Evolutionary conservation across 1,140 invertebrate species (phyloP).

Genomic region (Drosophila bocqueti): DNA sequence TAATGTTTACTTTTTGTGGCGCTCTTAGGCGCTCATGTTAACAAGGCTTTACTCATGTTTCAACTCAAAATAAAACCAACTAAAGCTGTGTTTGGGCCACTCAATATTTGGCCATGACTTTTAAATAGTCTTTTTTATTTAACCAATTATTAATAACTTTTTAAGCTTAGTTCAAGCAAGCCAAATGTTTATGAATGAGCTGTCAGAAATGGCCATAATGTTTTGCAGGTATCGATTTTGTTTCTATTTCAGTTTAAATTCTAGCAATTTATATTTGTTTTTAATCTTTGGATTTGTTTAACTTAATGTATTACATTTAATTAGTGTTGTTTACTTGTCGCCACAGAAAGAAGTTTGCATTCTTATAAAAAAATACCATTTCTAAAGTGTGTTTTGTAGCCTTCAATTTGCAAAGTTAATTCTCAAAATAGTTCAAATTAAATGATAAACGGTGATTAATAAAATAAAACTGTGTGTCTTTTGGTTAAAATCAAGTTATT

Average conservation of each 20-base stretch:
- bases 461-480: neutral
- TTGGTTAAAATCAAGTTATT: neutral
- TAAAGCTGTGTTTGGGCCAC: neutral
- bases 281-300: neutral
- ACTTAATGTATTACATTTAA: neutral
- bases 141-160: neutral
- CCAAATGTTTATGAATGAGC: neutral
- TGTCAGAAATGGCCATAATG: neutral
- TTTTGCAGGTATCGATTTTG: too few relatives aligned
- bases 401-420: too few relatives aligned
- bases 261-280: neutral
- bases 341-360: too few relatives aligned
- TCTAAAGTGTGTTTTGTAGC: neutral
- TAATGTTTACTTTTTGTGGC: neutral
- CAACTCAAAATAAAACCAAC: neutral
- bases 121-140: neutral
- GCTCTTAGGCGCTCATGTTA: neutral
- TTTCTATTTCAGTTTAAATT: neutral
- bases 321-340: neutral
- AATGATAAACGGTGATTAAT: neutral
- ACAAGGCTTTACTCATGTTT: neutral
- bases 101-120: slow-evolving; percentile 6
- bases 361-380: neutral
- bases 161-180: neutral
- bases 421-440: neutral